Percentiles rank a stretch among this genome's conserved stretches.
Conservation (phyloP, 1,140 invertebrate genomes). For the Pogonomyrmex barbatus region DNA sequence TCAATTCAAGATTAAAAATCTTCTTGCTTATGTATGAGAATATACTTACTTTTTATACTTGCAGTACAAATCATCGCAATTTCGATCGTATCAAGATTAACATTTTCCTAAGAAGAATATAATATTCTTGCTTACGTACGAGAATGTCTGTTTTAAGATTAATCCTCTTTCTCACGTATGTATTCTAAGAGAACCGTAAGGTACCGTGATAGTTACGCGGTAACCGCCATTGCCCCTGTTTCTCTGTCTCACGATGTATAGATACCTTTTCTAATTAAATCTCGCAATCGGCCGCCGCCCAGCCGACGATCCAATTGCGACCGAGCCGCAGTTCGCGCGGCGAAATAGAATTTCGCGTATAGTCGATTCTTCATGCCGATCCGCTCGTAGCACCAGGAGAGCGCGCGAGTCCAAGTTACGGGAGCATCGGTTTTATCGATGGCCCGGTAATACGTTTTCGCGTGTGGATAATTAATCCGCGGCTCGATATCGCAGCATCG, state of each 20-base stretch:
- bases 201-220: conserved; percentile 12
- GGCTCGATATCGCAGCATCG: conserved; percentile 56
- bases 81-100: too few species aligned
- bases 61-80: too few species aligned
- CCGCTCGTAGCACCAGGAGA: conserved; percentile 1
- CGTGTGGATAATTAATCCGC: conserved; percentile 61
- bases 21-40: too few species aligned
- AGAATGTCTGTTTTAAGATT: too few species aligned
- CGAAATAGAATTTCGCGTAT: conserved; percentile 32
- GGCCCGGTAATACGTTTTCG: conserved; percentile 61
- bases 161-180: too few species aligned
- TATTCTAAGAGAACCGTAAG: conserved; percentile 9
- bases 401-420: conserved; percentile 39
- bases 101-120: too few species aligned
- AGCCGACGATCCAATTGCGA: conserved; percentile 45
- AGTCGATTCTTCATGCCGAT: conserved; percentile 49
- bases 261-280: conserved; percentile 52
- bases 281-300: conserved; percentile 36
- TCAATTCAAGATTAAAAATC: too few species aligned
- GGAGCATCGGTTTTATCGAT: conserved; percentile 55
- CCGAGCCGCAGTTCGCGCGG: conserved; percentile 13
- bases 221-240: not conserved
- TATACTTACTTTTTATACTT: too few species aligned
- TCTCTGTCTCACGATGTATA: not conserved
- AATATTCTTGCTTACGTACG: too few species aligned